Evolutionary conservation across 2,113 vertebrate species (phyloP), one percentile per base, ranked within the genome.

Genomic region (Alethe castanea): DNA sequence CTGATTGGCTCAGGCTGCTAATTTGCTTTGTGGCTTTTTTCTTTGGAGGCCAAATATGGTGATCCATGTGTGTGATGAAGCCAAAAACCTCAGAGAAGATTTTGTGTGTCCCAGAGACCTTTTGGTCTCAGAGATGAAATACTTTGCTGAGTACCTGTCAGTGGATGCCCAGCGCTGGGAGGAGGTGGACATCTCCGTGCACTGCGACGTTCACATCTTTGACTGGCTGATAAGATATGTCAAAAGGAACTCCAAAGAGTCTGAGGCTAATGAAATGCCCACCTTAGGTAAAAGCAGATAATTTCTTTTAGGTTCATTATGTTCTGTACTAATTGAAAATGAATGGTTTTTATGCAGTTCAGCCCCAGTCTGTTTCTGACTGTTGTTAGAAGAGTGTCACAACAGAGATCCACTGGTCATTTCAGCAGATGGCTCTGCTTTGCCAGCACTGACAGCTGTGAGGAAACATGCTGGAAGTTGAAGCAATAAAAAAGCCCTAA

Each of bases 191-290:
- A 99, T 99, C 88, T 99, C 99, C 0, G 99, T 99, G 78, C 99
- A 99, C 97, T 99, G 99, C 59, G 99, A 99, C 0, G 98, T 99
- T 95, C 99, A 99, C 94, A 99, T 99, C 98, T 99, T 99, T 80
- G 98, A 99, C 98, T 99, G 99, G 99, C 98, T 99, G 95, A 99
- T 99, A 95, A 99, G 98, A 98, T 99, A 99, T 3, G 98, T 99
- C 83, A 99, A 99, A 97, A 99, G 99, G 96, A 99, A 99, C 96
- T 96, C 97, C 11, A 97, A 98, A 11, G 98, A 98, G 33, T 97
- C 96, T 69, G 98, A 98, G 69, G 97, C 95, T 79, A 94, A 92
- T 78, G 99, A 99, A 94, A 98, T 98, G 91, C 99, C 99, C 12
- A 91, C 98, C 69, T 98, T 99, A 94, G 99, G 99, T 99, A 99